Evolutionary conservation across 2,113 vertebrate species (phyloP), one percentile per base, ranked within the genome.

Genomic region (Ciconia boyciana): DNA sequence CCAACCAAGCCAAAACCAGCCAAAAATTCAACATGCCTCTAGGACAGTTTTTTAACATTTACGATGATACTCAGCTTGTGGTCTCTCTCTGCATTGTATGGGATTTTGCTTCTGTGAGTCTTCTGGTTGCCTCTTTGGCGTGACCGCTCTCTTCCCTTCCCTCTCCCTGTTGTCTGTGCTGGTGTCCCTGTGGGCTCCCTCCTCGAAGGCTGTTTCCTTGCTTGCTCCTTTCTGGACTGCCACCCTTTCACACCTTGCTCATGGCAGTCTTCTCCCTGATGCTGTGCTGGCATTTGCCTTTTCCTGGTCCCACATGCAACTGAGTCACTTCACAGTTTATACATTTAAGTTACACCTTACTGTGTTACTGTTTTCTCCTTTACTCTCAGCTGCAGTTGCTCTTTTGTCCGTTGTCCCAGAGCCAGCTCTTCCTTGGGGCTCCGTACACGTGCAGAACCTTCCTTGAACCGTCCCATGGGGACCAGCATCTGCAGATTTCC

Each of bases 251-350:
- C 36, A 31, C 36, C 55, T 75, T 55, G 80, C 32, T 82, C 54
- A 10, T 0, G 5, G 72, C 61, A 28, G 14, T 16, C 32, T 83
- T 55, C 66, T 80, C 64, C 48, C 36, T n/a, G 21, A 7, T 0
- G 1, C 65, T 31, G 48, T 24, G 39, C 25, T 87, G 89, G 39
- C 39, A n/a, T 70, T 74, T 88, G 79, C 76, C 69, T 20, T 83
- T 83, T 54, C 55, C 58, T 20, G 51, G 64, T 64, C n/a, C 19
- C 0, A 0, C 28, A 2, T 3, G 25, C 31, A 52, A 32, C n/a
- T 0, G 3, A 65, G 34, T n/a, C 36, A 15, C 36, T 46, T 74
- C 26, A 14, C 46, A n/a, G 57, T 43, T 72, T 22, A 34, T 18
- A 14, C 22, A 10, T 57, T 21, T 11, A 46, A 12, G 54, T 61